Conservation (phyloP, 2,797 vertebrate species). For the Gallinago solitaria region DNA sequence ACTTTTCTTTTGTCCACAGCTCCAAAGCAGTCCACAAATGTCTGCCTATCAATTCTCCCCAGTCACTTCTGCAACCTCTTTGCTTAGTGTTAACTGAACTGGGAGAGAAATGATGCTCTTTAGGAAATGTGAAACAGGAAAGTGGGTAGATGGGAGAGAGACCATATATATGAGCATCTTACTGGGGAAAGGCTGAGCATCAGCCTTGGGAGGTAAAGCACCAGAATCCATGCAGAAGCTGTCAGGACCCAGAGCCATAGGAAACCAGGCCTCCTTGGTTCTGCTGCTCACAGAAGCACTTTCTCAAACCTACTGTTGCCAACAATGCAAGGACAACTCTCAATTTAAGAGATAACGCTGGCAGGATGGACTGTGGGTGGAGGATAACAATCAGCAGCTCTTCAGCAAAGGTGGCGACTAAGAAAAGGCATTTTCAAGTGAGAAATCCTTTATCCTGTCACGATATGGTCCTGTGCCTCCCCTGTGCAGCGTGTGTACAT, state of each 20-base stretch:
- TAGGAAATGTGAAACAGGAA: neutral
- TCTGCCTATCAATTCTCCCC: neutral
- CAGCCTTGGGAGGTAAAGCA: neutral
- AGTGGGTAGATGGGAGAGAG: neutral
- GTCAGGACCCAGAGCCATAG: neutral
- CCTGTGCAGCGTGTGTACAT: rapidly evolving
- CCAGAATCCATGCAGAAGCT: neutral
- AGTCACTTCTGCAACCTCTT: neutral
- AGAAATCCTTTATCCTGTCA: neutral
- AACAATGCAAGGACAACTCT: neutral
- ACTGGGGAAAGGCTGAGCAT: neutral
- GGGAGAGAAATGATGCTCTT: neutral
- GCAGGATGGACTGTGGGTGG: neutral
- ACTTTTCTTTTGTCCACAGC: neutral
- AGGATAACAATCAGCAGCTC: neutral
- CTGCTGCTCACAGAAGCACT: neutral
- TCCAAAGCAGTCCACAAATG: neutral
- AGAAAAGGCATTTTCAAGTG: neutral
- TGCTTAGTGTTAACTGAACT: neutral
- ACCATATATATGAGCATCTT: neutral
- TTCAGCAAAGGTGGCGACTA: neutral
- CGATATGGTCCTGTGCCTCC: neutral
- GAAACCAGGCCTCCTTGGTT: neutral
- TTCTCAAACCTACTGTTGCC: neutral
- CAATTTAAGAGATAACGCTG: neutral